phyloP scores from a whole-genome alignment of 2,797 vertebrate genomes.

The Urocyon cinereoargenteus region DNA sequence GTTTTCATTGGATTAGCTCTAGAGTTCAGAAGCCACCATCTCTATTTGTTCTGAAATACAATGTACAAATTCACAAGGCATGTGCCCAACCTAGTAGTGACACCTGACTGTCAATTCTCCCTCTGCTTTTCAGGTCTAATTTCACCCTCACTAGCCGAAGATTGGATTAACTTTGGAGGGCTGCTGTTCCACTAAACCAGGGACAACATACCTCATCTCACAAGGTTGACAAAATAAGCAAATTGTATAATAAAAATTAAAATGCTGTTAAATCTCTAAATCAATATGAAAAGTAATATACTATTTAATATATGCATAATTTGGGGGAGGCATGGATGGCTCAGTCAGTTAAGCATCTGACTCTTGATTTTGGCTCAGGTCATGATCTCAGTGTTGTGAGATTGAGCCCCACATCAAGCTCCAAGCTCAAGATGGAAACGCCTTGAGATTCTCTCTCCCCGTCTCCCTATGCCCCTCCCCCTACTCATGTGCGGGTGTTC shows the following conservation, averaged over 20 bases:
- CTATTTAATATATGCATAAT: background rate
- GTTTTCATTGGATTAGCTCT: slow-evolving; percentile 14
- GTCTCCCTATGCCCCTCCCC: background rate
- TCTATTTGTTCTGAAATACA: slow-evolving; percentile 37
- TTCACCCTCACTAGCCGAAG: background rate
- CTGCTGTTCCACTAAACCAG: background rate
- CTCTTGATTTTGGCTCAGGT: background rate
- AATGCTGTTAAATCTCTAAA: slow-evolving; percentile 32
- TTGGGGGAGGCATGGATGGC: background rate
- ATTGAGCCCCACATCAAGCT: background rate
- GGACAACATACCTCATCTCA: background rate
- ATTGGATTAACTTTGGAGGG: background rate
- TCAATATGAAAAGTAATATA: slow-evolving; percentile 36
- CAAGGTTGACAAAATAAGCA: background rate
- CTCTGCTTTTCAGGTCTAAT: background rate
- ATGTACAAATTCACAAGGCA: background rate
- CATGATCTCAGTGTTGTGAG: background rate
- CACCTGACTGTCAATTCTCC: background rate
- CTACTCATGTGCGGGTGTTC: background rate
- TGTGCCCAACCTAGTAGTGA: background rate
- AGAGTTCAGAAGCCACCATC: background rate
- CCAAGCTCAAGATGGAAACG: background rate
- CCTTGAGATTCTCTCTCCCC: background rate
- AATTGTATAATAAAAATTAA: slow-evolving; percentile 14
- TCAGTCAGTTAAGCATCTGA: background rate